Evolutionary conservation across 1,140 invertebrate genomes (phyloP).

Genomic region (Alviniconcha marisindica): DNA sequence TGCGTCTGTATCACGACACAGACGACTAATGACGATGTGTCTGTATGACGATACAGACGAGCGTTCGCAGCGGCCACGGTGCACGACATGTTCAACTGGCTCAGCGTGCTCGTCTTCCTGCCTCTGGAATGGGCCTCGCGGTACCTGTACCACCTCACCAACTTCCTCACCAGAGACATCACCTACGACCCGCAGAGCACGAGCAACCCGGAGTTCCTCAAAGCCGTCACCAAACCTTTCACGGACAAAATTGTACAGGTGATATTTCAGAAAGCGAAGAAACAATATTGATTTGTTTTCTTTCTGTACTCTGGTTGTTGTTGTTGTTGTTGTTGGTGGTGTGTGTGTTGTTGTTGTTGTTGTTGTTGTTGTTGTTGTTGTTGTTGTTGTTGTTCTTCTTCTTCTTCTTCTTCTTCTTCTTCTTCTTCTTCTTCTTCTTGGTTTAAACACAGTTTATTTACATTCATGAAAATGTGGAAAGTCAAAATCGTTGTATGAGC

Average conservation of each 20-base stretch:
- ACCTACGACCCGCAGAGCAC: conserved; percentile 49
- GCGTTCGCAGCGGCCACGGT: conserved; percentile 81
- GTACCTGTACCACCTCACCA: conserved; percentile 74
- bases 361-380: conserved; percentile 16
- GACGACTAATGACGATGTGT: background rate
- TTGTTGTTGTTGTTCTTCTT: conserved; percentile 6
- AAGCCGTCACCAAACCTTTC: conserved; percentile 77
- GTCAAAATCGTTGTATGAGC: no score
- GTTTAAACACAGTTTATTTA: background rate
- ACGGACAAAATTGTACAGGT: conserved; percentile 77
- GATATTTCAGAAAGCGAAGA: conserved; percentile 29
- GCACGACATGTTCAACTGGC: conserved; percentile 81
- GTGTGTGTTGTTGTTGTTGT: no score
- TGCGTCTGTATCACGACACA: background rate
- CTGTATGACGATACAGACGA: conserved; percentile 53
- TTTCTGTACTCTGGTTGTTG: background rate
- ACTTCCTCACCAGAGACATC: conserved; percentile 62
- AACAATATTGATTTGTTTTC: background rate
- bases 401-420: background rate
- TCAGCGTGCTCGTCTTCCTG: conserved; percentile 77
- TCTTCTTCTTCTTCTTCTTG: conserved; percentile 16
- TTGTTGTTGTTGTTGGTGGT: background rate
- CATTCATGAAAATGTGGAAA: no score
- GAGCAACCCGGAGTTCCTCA: conserved; percentile 72
- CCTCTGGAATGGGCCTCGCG: conserved; percentile 76